A percentile compares a stretch with the other conserved stretches of the same genome.
These are phyloP conservation scores for Euglossa dilemma DNA, from an alignment of 1,140 invertebrate genomes.

Conservation along the genomic window DNA sequence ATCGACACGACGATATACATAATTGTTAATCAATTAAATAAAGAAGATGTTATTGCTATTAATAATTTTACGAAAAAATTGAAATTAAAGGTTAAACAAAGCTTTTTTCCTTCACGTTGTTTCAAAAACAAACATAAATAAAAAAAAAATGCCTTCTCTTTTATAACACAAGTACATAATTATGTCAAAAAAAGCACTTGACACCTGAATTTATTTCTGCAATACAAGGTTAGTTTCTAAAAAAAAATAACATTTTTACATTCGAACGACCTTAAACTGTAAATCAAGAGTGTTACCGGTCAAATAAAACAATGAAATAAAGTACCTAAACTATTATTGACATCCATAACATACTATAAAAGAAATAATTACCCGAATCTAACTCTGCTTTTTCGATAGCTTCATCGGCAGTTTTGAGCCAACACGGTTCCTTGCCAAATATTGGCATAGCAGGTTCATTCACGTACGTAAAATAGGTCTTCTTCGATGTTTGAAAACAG, in stretches of 20 bases:
- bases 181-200: neutral
- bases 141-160: neutral
- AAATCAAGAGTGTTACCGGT: neutral
- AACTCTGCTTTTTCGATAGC: constrained; percentile 79
- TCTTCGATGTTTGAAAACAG: constrained; percentile 70
- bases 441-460: constrained; percentile 82
- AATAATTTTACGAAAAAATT: neutral
- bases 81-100: neutral
- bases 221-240: constrained; percentile 15
- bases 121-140: neutral
- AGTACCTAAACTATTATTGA: neutral
- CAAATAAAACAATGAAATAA: too few species aligned
- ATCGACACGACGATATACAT: neutral
- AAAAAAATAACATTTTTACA: neutral
- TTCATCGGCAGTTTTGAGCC: constrained; percentile 77
- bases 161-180: neutral
- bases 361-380: constrained; percentile 69
- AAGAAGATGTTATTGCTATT: neutral
- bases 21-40: neutral
- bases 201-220: neutral
- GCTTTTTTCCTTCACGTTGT: neutral
- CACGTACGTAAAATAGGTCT: constrained; percentile 82
- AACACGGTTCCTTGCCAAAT: constrained; percentile 75
- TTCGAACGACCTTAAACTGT: neutral
- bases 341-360: too few species aligned